These are phyloP conservation scores for Trissoscelio sp. DNA, from an alignment of 2,888 invertebrate genomes.

Conservation along the genomic window DNA sequence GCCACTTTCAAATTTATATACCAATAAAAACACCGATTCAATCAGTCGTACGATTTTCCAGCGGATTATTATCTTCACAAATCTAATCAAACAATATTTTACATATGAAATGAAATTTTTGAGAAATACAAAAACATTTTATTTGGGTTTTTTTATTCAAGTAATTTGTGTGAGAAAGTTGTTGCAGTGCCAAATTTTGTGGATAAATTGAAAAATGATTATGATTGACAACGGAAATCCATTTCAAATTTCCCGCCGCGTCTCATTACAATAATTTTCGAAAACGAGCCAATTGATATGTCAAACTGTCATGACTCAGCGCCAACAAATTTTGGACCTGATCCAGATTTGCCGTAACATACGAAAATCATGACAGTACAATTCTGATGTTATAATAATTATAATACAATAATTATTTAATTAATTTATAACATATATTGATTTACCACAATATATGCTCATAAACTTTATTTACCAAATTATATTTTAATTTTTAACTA, in stretches of 20 bases:
- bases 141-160: too few relatives aligned
- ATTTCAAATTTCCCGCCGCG: slow-evolving; percentile 65
- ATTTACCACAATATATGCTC: too few relatives aligned
- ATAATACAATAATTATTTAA: slow-evolving; percentile 2
- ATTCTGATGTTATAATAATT: slow-evolving; percentile 25
- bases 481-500: too few relatives aligned
- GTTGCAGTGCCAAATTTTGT: neutral
- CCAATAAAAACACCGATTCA: slow-evolving; percentile 63
- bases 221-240: neutral
- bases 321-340: slow-evolving; percentile 56
- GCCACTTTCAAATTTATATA: slow-evolving; percentile 67
- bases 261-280: slow-evolving; percentile 24
- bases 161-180: neutral
- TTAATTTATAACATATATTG: too few relatives aligned
- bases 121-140: too few relatives aligned
- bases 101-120: too few relatives aligned
- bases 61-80: too few relatives aligned
- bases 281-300: slow-evolving; percentile 64
- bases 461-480: too few relatives aligned
- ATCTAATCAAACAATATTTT: too few relatives aligned
- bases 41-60: slow-evolving; percentile 22
- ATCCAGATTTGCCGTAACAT: slow-evolving; percentile 37
- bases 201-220: neutral
- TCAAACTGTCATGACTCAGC: slow-evolving; percentile 54
- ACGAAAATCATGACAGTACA: slow-evolving; percentile 28